These are phyloP conservation scores for Bryconaethiops microstoma DNA, from an alignment of 2,797 vertebrate genomes.

Conservation along the genomic window DNA sequence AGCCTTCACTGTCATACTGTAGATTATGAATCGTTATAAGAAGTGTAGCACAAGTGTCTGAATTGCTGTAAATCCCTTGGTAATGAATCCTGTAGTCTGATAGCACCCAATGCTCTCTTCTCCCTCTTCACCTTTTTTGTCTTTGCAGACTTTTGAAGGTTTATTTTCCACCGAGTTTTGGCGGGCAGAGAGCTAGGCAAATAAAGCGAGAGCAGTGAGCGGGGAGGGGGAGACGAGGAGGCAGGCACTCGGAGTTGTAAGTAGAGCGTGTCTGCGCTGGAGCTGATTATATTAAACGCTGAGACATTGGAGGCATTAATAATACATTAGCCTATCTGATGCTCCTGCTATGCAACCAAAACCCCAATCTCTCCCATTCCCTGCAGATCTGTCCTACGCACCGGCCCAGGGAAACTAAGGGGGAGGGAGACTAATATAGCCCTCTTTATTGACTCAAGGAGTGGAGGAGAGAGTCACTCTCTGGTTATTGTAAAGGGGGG, in stretches of 20 bases:
- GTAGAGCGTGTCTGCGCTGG: slow-evolving; percentile 57
- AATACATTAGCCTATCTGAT: slow-evolving; percentile 65
- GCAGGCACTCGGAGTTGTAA: slow-evolving; percentile 48
- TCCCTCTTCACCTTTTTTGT: slow-evolving; percentile 17
- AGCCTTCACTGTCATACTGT: not conserved
- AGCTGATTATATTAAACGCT: slow-evolving; percentile 62
- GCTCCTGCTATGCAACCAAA: slow-evolving; percentile 52
- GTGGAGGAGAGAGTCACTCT: slow-evolving; percentile 44
- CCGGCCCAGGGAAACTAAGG: slow-evolving; percentile 4
- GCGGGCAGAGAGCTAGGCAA: slow-evolving; percentile 35
- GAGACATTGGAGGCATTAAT: slow-evolving; percentile 63
- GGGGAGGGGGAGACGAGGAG: slow-evolving; percentile 15
- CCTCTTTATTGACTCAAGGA: slow-evolving; percentile 50
- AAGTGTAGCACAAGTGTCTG: not conserved
- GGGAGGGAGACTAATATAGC: slow-evolving; percentile 47
- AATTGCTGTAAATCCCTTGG: slow-evolving; percentile 9
- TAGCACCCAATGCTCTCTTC: slow-evolving; percentile 16
- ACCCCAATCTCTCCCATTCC: slow-evolving; percentile 43
- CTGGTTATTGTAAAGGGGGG: slow-evolving; percentile 43
- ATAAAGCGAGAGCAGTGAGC: slow-evolving; percentile 27
- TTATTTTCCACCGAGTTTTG: slow-evolving; percentile 28
- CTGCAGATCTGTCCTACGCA: slow-evolving; percentile 19
- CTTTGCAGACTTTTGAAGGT: slow-evolving; percentile 37
- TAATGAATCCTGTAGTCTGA: slow-evolving; percentile 24
- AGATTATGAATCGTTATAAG: not conserved